These are phyloP conservation scores for Lordiphosa andalusiaca DNA, from an alignment of 2,888 invertebrate genomes.

Conservation along the genomic window DNA sequence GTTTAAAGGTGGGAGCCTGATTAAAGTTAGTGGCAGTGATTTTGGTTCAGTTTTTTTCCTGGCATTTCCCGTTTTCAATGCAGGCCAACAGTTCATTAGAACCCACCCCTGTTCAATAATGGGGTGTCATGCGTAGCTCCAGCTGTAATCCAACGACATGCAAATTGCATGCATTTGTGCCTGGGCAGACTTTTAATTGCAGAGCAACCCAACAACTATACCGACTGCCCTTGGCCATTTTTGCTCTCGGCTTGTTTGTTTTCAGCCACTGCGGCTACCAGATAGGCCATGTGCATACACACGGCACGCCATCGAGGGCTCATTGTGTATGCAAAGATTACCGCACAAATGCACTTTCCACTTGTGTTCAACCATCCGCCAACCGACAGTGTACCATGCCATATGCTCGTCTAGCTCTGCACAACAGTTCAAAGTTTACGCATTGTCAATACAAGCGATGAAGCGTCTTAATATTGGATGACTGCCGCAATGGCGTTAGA, in stretches of 20 bases:
- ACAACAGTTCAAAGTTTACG: conserved; percentile 32
- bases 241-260: conserved; percentile 46
- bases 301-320: conserved; percentile 36
- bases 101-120: conserved; percentile 7
- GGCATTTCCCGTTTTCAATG: background rate
- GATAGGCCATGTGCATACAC: conserved; percentile 29
- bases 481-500: conserved; percentile 31
- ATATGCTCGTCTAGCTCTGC: conserved; percentile 3
- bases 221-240: conserved; percentile 37
- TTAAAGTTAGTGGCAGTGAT: no score
- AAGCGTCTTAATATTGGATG: conserved; percentile 7
- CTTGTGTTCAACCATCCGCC: background rate
- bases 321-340: conserved; percentile 65
- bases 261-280: conserved; percentile 30
- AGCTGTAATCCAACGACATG: conserved; percentile 18
- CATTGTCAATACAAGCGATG: conserved; percentile 40
- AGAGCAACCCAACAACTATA: conserved; percentile 38
- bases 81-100: background rate
- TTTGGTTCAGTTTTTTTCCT: background rate
- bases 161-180: conserved; percentile 31
- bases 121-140: conserved; percentile 9
- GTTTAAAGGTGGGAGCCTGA: no score
- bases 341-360: conserved; percentile 44
- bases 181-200: conserved; percentile 49
- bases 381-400: background rate